Evolutionary conservation across 2,113 vertebrate species (phyloP).

Genomic region (Eubucco bourcierii): DNA sequence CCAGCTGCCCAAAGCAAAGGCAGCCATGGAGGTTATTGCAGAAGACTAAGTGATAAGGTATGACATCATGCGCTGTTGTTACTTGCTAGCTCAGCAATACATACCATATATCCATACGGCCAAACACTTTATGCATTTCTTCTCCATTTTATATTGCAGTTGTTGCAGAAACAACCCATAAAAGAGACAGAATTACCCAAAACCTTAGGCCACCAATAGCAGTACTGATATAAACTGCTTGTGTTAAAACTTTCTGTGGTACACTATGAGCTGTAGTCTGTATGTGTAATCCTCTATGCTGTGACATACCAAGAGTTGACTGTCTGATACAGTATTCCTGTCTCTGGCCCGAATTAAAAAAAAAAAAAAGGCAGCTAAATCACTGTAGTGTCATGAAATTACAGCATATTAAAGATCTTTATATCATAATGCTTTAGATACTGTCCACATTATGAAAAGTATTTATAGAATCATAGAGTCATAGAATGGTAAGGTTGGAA

Average conservation of each 20-base stretch:
- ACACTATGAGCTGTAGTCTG: background rate
- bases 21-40: background rate
- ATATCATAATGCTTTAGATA: background rate
- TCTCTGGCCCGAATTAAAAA: background rate
- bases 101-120: background rate
- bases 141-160: background rate
- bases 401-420: background rate
- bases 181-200: background rate
- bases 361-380: background rate
- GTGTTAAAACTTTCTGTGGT: background rate
- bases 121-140: background rate
- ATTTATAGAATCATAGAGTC: too few species aligned
- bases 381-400: background rate
- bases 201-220: background rate
- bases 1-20: background rate
- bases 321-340: background rate
- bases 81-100: background rate
- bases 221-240: background rate
- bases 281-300: background rate
- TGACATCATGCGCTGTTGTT: background rate
- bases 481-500: too few species aligned
- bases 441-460: background rate
- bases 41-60: background rate
- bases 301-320: background rate
- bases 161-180: background rate